A percentile compares a stretch with the other conserved stretches of the same genome.
These are phyloP conservation scores for Drosophila setosimentum DNA, from an alignment of 2,888 invertebrate genomes.

Conservation along the genomic window DNA sequence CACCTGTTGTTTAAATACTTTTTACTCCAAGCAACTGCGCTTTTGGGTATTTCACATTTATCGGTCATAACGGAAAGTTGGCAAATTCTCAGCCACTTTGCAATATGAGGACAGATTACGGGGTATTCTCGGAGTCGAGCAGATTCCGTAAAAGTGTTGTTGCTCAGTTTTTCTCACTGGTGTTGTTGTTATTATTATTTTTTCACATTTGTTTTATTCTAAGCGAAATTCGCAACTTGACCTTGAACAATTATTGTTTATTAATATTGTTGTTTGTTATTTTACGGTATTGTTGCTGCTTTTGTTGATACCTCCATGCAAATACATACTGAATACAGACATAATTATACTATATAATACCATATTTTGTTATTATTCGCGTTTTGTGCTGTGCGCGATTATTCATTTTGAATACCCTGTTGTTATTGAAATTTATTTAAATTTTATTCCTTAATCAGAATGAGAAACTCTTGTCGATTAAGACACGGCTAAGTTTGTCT, in stretches of 20 bases:
- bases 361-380: conserved; percentile 13
- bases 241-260: conserved; percentile 76
- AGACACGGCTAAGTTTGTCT: not conserved
- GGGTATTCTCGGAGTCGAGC: conserved; percentile 11
- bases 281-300: conserved; percentile 16
- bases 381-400: conserved; percentile 1
- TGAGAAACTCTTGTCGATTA: not conserved
- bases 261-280: conserved; percentile 59
- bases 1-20: conserved; percentile 39
- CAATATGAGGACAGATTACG: not conserved
- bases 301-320: conserved; percentile 14
- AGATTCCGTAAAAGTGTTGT: not conserved
- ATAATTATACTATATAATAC: conserved; percentile 3
- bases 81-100: not conserved
- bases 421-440: not conserved
- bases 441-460: not conserved
- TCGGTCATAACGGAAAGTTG: not conserved
- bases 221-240: conserved; percentile 63
- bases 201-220: conserved; percentile 65
- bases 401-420: conserved; percentile 35
- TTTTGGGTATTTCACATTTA: not conserved
- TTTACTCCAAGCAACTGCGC: not conserved
- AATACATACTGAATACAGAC: conserved; percentile 2
- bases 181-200: conserved; percentile 32
- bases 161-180: conserved; percentile 24